Conservation (phyloP, 2,797 vertebrate species). For the Paedocypris micromegethes region DNA sequence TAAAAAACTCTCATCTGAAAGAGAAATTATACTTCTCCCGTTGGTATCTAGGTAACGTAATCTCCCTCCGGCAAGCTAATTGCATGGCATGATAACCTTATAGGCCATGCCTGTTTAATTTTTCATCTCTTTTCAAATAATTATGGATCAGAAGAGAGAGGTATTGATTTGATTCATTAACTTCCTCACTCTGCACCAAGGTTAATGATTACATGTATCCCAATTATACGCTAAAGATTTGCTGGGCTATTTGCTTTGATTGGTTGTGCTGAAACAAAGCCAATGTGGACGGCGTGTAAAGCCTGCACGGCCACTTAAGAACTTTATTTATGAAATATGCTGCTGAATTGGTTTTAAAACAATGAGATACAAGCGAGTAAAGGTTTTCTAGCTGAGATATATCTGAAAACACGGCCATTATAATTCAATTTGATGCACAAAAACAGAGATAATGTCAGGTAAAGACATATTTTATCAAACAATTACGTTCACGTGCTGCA, state of each 20-base stretch:
- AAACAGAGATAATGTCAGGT: no score
- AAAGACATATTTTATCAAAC: no score
- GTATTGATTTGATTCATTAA: constrained; percentile 99
- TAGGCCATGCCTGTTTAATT: constrained; percentile 93
- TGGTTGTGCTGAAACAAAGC: constrained; percentile 66
- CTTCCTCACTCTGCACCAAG: constrained; percentile 85
- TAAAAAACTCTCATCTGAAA: constrained; percentile 83
- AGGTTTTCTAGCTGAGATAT: no score
- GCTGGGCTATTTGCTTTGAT: constrained; percentile 80
- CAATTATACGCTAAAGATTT: constrained; percentile 83
- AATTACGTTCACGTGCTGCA: no score
- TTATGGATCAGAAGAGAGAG: constrained; percentile 96
- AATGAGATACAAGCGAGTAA: no score
- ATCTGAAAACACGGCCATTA: no score
- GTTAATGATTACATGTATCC: constrained; percentile 97
- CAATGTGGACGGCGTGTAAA: constrained; percentile 48
- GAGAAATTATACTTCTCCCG: constrained; percentile 90
- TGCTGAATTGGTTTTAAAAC: constrained; percentile 54
- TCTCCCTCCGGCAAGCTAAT: constrained; percentile 95
- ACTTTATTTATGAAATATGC: constrained; percentile 50
- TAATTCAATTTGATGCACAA: no score
- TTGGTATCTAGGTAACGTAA: constrained; percentile 98
- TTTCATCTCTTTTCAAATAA: constrained; percentile 99
- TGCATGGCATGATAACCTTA: constrained; percentile 91
- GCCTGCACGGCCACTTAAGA: constrained; percentile 51